Evolutionary conservation across 2,797 vertebrate genomes (phyloP), one percentile per base, ranked within the genome.

Genomic region (Fistularia tabacaria): DNA sequence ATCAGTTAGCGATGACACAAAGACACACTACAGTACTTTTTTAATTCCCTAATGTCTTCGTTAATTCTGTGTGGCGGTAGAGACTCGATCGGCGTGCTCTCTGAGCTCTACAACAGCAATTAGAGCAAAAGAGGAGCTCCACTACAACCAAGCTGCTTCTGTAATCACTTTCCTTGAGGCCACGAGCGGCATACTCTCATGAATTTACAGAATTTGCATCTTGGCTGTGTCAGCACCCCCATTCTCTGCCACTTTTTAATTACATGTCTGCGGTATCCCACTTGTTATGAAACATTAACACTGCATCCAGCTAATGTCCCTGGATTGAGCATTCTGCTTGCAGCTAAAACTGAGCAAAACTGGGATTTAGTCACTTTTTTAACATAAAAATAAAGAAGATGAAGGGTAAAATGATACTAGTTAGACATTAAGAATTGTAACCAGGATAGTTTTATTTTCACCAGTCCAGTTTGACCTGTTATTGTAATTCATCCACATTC

Each of bases 1-100:
- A 54, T 49, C 53, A 51, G 61, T 59, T 43, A 49, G 54, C 48
- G 49, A 57, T 66, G 49, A 66, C 14, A 9, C 49, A 53, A 44
- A 46, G 54, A 38, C 60, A 51, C 54, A 66, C 45, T 12, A 45
- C 36, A 57, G 53, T 3, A 46, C 49, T n/a, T 47, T 55, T 47
- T 44, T n/a, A 45, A 67, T 69, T 83, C 80, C 76, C 73, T 46
- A 10, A 63, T 6, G 73, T 66, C 78, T 80, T 80, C 67, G 76
- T 83, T 76, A 80, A 51, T 52, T 70, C 59, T 52, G 48, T n/a
- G n/a, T n/a, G n/a, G n/a, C n/a, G n/a, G n/a, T n/a, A n/a, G n/a
- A 66, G 47, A 53, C 53, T 7, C 43, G 37, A 40, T 10, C 1
- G 52, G 15, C 59, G 44, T 6, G 47, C 57, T 59, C 59, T 63